Percentiles rank a stretch among this genome's conserved stretches.
Evolutionary conservation across 2,888 invertebrate genomes (phyloP).

Genomic region (Lasioglossum lativentre): DNA sequence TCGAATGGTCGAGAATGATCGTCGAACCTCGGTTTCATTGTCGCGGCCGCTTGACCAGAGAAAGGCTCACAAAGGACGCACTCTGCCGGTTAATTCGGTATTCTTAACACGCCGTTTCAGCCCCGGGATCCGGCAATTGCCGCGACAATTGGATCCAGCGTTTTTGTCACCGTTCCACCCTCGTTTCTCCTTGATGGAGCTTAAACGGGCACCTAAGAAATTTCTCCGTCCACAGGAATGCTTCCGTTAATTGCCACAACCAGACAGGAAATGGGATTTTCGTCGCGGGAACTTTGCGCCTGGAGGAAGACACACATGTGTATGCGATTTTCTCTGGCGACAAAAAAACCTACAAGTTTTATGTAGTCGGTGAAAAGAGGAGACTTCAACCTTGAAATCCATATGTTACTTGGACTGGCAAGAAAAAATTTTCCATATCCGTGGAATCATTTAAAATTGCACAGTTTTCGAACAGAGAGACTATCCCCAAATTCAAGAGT

Average conservation of each 20-base stretch:
- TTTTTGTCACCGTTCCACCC: constrained; percentile 2
- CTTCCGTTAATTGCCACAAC: constrained; percentile 9
- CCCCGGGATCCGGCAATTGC: constrained; percentile 25
- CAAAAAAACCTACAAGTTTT: neutral
- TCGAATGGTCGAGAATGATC: neutral
- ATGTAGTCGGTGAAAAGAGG: neutral
- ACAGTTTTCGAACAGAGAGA: neutral
- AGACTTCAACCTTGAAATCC: neutral
- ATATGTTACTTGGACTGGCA: neutral
- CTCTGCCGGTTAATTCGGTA: constrained; percentile 54
- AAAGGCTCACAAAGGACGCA: constrained; percentile 47
- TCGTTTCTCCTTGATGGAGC: neutral
- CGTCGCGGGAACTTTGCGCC: constrained; percentile 10
- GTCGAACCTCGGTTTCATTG: constrained; percentile 37
- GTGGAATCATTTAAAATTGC: neutral
- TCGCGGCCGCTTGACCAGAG: constrained; percentile 17
- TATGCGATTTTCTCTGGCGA: neutral
- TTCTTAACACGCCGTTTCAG: constrained; percentile 39
- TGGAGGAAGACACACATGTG: neutral
- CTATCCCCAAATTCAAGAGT: neutral
- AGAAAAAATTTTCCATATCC: neutral
- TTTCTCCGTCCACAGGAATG: neutral
- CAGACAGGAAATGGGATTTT: constrained; percentile 12
- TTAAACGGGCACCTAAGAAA: constrained; percentile 12
- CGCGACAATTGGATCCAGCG: constrained; percentile 41